A percentile compares a stretch with the other conserved stretches of the same genome.
phyloP scores from a whole-genome alignment of 2,113 vertebrate genomes.

The Tylochromis polylepis region DNA sequence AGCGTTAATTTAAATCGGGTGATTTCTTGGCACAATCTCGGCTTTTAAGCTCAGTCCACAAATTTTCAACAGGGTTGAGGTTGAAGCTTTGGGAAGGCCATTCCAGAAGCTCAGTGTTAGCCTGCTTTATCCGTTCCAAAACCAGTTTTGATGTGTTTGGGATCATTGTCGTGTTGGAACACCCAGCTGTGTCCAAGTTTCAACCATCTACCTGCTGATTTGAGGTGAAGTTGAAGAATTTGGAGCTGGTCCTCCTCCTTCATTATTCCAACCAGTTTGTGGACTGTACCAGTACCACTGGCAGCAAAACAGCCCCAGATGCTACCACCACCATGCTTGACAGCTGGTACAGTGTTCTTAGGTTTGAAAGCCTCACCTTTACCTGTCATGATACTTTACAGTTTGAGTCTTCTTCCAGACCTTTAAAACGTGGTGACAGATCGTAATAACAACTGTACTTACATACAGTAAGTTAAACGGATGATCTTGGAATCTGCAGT shows the following conservation, averaged over 20 bases:
- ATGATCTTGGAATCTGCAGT: background rate
- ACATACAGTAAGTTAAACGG: background rate
- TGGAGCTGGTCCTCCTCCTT: background rate
- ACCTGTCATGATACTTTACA: background rate
- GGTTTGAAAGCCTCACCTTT: background rate
- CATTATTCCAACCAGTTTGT: background rate
- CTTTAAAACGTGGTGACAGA: background rate
- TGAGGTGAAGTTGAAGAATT: background rate
- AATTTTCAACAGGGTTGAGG: background rate
- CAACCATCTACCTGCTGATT: background rate
- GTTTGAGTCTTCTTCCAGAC: background rate
- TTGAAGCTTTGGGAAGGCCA: background rate
- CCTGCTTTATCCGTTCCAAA: background rate
- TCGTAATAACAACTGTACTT: background rate
- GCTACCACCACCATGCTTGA: background rate
- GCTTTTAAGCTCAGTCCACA: background rate
- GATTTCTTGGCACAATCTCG: background rate
- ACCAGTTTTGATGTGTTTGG: background rate
- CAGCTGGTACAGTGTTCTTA: background rate
- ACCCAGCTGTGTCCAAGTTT: background rate
- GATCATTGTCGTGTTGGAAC: background rate
- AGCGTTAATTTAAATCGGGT: background rate
- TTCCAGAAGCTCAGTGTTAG: background rate
- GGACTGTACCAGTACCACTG: background rate
- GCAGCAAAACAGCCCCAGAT: background rate